These are phyloP conservation scores for Passer domesticus DNA, from an alignment of 2,113 vertebrate species.

Conservation along the genomic window DNA sequence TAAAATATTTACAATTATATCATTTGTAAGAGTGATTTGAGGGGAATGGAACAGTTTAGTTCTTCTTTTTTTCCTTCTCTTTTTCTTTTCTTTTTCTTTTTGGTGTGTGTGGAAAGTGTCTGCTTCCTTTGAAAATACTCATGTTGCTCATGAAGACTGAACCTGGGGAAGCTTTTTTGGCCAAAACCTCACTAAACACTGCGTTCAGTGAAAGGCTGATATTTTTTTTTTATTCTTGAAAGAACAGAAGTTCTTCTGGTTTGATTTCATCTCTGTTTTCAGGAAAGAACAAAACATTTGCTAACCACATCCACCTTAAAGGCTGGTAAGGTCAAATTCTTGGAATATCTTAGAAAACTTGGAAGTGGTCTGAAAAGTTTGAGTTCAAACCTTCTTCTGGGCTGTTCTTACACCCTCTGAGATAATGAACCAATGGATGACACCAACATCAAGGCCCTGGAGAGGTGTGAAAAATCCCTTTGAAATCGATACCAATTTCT, in stretches of 20 bases:
- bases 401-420: not conserved
- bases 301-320: not conserved
- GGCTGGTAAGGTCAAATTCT: not conserved
- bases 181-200: not conserved
- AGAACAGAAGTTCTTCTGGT: slow-evolving; percentile 2
- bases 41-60: not conserved
- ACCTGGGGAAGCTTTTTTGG: not conserved
- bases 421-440: not conserved
- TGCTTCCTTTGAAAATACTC: not conserved
- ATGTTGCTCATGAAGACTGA: not conserved
- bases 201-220: not conserved
- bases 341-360: not conserved
- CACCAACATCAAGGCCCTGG: not conserved
- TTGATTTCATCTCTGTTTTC: not conserved
- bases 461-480: not conserved
- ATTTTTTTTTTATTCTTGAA: not conserved
- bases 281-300: not conserved
- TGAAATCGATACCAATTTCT: not conserved
- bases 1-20: not conserved
- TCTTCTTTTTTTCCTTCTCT: too few species aligned
- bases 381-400: not conserved
- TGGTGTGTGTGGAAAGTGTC: not conserved
- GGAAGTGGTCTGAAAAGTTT: not conserved
- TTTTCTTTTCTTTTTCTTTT: not conserved
- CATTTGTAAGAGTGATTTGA: not conserved